Percentiles rank a stretch among this genome's conserved stretches.
These are phyloP conservation scores for Mormyrus lacerda DNA, from an alignment of 2,113 vertebrate genomes.

Conservation along the genomic window DNA sequence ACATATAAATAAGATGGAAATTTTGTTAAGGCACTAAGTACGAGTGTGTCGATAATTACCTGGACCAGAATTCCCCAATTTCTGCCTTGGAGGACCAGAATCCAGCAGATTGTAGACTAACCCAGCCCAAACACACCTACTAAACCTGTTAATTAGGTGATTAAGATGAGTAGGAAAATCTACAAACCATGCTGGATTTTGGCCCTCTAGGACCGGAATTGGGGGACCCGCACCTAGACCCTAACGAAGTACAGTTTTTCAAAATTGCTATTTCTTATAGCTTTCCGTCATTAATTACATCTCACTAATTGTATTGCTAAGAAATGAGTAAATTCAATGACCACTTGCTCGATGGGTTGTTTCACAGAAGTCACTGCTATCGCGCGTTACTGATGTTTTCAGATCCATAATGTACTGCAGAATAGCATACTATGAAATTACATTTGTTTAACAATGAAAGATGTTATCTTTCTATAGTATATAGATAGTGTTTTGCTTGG, in stretches of 20 bases:
- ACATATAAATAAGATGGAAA: background rate
- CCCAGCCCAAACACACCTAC: background rate
- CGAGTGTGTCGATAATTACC: background rate
- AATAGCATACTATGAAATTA: background rate
- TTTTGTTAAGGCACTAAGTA: background rate
- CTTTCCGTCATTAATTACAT: background rate
- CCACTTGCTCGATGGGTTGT: background rate
- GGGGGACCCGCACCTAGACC: background rate
- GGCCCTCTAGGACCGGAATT: background rate
- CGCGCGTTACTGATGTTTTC: background rate
- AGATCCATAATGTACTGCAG: background rate
- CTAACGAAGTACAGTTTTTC: background rate
- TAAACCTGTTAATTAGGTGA: background rate
- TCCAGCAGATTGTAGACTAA: background rate
- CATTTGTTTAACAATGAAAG: background rate
- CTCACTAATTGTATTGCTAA: background rate
- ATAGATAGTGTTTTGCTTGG: background rate
- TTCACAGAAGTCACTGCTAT: background rate
- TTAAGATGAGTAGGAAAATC: background rate
- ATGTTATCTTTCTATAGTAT: background rate
- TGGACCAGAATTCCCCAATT: background rate
- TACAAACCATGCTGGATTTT: background rate
- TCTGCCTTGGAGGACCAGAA: background rate
- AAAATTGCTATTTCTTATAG: background rate
- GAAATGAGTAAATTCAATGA: background rate